A percentile compares a stretch with the other conserved stretches of the same genome.
Evolutionary conservation across 2,888 invertebrate genomes (phyloP).

Genomic region (Trilocha varians): DNA sequence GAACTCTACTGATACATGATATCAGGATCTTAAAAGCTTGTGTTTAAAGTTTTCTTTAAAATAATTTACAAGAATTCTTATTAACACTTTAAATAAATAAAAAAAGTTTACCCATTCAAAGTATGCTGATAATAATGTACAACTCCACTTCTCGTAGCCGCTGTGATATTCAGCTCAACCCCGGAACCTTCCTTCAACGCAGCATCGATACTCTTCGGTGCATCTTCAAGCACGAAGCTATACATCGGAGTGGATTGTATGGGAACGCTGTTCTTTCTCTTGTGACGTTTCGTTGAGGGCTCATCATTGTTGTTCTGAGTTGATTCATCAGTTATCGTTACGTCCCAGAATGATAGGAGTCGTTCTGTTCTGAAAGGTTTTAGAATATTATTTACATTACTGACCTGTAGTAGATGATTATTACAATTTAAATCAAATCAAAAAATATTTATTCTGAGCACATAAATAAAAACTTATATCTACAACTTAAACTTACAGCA

Average conservation of each 20-base stretch:
- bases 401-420: neutral
- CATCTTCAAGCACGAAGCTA: constrained; percentile 81
- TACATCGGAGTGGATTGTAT: constrained; percentile 40
- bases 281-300: constrained; percentile 39
- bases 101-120: constrained; percentile 77
- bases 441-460: too few species aligned
- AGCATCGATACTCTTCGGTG: constrained; percentile 67
- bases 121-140: constrained; percentile 85
- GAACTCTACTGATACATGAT: too few species aligned
- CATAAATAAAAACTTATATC: too few species aligned
- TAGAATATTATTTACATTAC: neutral
- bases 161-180: constrained; percentile 60
- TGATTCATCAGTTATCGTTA: constrained; percentile 44
- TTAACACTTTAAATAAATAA: constrained; percentile 1
- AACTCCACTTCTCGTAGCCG: constrained; percentile 83
- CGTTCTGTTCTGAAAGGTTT: constrained; percentile 50
- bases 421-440: too few species aligned
- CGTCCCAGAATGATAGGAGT: constrained; percentile 61
- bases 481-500: too few species aligned
- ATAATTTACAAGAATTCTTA: too few species aligned
- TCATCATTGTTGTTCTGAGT: constrained; percentile 46
- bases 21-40: too few species aligned
- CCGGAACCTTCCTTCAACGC: constrained; percentile 62
- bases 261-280: constrained; percentile 31
- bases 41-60: too few species aligned